Percentiles rank a stretch among this genome's conserved stretches.
Conservation (phyloP, 2,888 invertebrate species). For the Campoplex nolae region DNA sequence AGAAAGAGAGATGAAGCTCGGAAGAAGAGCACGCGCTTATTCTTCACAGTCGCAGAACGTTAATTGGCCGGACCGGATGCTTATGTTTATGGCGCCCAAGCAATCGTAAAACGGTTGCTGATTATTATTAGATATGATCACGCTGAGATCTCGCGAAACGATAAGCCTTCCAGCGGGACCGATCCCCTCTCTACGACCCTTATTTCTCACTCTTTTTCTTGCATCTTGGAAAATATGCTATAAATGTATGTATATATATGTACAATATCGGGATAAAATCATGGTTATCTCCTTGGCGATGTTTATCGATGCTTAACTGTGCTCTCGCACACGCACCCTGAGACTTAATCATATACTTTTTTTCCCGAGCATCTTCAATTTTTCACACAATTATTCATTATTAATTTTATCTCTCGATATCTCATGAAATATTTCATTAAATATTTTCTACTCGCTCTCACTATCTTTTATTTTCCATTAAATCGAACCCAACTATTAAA, state of each 20-base stretch:
- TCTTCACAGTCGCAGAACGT: conserved; percentile 72
- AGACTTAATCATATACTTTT: conserved; percentile 1
- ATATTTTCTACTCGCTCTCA: background rate
- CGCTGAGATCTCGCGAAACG: conserved; percentile 71
- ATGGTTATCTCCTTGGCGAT: conserved; percentile 31
- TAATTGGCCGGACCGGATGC: conserved; percentile 75
- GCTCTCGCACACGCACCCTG: conserved; percentile 25
- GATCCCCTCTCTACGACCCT: conserved; percentile 49
- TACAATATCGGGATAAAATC: conserved; percentile 12
- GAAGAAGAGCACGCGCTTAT: conserved; percentile 63
- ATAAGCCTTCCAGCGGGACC: conserved; percentile 61
- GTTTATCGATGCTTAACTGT: conserved; percentile 56
- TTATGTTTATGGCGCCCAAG: conserved; percentile 72
- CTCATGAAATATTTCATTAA: background rate
- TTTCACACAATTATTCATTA: conserved; percentile 24
- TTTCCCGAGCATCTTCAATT: conserved; percentile 17
- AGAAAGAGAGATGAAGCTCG: conserved; percentile 32
- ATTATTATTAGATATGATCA: conserved; percentile 79
- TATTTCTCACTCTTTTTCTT: conserved; percentile 45
- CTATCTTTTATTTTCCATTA: background rate
- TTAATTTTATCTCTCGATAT: conserved; percentile 2
- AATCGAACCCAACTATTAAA: background rate
- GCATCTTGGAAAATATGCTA: conserved; percentile 17
- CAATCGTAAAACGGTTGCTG: conserved; percentile 76
- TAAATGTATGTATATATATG: conserved; percentile 15